Evolutionary conservation across 2,888 invertebrate genomes (phyloP).

Genomic region (Branchinecta sandiegonensis): DNA sequence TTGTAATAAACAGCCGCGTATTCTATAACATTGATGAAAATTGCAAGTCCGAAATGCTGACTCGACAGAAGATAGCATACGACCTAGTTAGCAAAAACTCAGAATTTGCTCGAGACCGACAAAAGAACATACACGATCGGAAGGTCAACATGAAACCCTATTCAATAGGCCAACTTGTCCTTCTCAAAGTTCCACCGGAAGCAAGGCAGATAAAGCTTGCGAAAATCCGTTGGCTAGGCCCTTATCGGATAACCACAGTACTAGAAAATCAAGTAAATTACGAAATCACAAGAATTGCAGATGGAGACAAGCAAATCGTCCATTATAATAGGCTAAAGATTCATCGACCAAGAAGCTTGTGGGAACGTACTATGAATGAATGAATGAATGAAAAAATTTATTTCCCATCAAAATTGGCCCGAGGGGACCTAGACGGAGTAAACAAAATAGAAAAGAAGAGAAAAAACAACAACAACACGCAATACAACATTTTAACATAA

Average conservation of each 20-base stretch:
- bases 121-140: neutral
- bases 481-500: too few species aligned
- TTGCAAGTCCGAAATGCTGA: slow-evolving; percentile 3
- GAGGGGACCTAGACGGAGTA: too few species aligned
- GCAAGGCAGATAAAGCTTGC: slow-evolving; percentile 3
- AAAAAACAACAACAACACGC: too few species aligned
- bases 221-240: neutral
- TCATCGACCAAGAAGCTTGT: too few species aligned
- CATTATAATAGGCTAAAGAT: neutral
- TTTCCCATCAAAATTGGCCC: too few species aligned
- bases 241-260: neutral
- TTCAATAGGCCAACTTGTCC: neutral
- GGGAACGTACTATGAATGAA: too few species aligned
- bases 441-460: too few species aligned
- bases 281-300: slow-evolving; percentile 5
- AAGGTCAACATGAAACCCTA: too few species aligned
- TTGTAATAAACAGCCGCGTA: too few species aligned
- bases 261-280: slow-evolving; percentile 9
- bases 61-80: slow-evolving; percentile 10
- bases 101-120: neutral
- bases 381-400: too few species aligned
- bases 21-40: neutral
- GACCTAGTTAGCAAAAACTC: neutral
- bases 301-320: neutral
- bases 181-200: neutral